These are phyloP conservation scores for Oscheius onirici DNA, from an alignment of 2,888 invertebrate species.

Conservation along the genomic window DNA sequence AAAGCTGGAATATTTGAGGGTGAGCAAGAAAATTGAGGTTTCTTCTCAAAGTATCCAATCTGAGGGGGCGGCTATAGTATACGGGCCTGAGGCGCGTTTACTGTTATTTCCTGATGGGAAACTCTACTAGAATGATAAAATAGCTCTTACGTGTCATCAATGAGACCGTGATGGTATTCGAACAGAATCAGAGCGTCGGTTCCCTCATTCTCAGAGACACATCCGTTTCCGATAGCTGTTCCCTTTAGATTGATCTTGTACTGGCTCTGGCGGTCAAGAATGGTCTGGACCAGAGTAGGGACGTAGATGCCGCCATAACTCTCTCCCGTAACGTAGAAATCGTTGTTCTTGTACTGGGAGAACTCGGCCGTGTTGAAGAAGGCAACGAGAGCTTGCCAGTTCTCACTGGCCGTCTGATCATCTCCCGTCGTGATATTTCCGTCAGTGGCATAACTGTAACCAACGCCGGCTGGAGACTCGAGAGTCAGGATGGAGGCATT, in stretches of 20 bases:
- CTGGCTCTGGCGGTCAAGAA: slow-evolving; percentile 63
- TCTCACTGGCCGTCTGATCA: slow-evolving; percentile 35
- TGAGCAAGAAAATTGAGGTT: no score
- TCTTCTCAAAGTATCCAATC: no score
- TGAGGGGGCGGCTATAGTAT: no score
- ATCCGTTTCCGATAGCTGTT: slow-evolving; percentile 63
- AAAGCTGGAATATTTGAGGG: no score
- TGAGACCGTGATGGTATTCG: slow-evolving; percentile 56
- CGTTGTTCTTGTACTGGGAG: slow-evolving; percentile 73
- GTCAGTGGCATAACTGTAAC: slow-evolving; percentile 74
- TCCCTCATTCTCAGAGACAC: slow-evolving; percentile 48
- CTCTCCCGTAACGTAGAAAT: slow-evolving; percentile 74
- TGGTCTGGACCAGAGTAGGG: slow-evolving; percentile 72
- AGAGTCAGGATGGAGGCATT: slow-evolving; percentile 74
- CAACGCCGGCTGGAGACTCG: slow-evolving; percentile 76
- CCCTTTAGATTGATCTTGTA: slow-evolving; percentile 60
- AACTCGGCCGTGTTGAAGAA: slow-evolving; percentile 73
- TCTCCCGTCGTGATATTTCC: slow-evolving; percentile 69
- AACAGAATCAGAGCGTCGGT: slow-evolving; percentile 55
- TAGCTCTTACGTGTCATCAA: slow-evolving; percentile 49
- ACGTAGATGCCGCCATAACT: slow-evolving; percentile 75
- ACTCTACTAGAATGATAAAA: neutral
- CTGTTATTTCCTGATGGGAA: no score
- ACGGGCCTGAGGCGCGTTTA: no score
- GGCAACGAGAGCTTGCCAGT: slow-evolving; percentile 69